A percentile compares a stretch with the other conserved stretches of the same genome.
Evolutionary conservation across 2,113 vertebrate genomes (phyloP).

Genomic region (Macrotis lagotis): DNA sequence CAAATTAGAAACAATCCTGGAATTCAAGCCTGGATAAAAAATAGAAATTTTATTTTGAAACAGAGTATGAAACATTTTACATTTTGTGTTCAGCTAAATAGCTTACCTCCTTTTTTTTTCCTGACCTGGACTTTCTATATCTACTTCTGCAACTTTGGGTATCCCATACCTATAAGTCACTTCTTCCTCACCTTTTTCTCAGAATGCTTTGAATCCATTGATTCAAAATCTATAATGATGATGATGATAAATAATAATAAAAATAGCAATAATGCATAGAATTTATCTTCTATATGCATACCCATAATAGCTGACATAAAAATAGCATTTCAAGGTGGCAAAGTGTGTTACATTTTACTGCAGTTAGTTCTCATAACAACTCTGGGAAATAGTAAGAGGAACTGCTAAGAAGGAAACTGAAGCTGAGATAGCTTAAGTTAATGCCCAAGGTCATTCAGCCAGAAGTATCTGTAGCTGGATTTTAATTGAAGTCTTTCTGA

Average conservation of each 20-base stretch:
- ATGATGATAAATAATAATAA: neutral
- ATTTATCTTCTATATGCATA: neutral
- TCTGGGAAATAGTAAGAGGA: too few species aligned
- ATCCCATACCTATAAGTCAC: neutral
- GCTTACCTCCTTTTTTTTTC: neutral
- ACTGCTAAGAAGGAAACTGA: neutral
- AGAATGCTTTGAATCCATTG: neutral
- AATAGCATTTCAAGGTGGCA: neutral
- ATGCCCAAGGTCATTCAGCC: neutral
- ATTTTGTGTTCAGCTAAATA: neutral
- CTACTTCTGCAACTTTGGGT: neutral
- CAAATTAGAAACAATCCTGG: neutral
- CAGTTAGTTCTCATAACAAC: neutral
- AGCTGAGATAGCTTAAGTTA: neutral
- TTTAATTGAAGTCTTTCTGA: neutral
- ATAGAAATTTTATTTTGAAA: neutral
- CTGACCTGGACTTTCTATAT: neutral
- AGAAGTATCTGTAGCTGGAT: neutral
- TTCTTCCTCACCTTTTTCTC: neutral
- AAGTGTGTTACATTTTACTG: neutral
- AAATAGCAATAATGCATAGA: neutral
- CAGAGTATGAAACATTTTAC: neutral
- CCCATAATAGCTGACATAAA: neutral
- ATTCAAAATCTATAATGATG: neutral
- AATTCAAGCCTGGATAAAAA: neutral